A percentile compares a stretch with the other conserved stretches of the same genome.
phyloP scores from a whole-genome alignment of 2,888 invertebrate species.

The Agonopterix subpropinquella region DNA sequence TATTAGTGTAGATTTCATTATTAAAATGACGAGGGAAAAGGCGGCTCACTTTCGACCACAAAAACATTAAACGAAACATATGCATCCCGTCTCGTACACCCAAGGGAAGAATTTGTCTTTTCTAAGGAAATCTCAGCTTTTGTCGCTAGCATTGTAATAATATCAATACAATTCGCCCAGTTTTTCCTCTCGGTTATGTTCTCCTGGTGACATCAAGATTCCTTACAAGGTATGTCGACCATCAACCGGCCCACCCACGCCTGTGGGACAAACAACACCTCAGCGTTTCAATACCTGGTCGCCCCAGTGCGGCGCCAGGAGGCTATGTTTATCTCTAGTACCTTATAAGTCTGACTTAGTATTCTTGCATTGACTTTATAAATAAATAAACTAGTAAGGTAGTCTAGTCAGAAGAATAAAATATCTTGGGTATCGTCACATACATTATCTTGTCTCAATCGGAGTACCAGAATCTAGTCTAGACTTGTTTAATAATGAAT shows the following conservation, averaged over 20 bases:
- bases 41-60: no score
- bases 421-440: no score
- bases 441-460: no score
- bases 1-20: no score
- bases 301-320: constrained; percentile 42
- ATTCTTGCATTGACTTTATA: neutral
- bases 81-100: no score
- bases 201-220: constrained; percentile 43
- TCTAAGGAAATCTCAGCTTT: no score
- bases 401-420: neutral
- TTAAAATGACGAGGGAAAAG: no score
- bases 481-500: no score
- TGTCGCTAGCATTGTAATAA: neutral
- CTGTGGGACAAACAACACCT: constrained; percentile 34
- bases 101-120: no score
- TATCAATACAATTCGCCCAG: constrained; percentile 9
- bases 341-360: constrained; percentile 2
- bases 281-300: constrained; percentile 39
- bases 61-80: no score
- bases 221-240: constrained; percentile 62
- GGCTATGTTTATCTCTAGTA: constrained; percentile 25
- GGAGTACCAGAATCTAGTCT: neutral
- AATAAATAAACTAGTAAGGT: no score
- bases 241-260: constrained; percentile 28
- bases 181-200: constrained; percentile 32